Percentiles rank a stretch among this genome's conserved stretches.
These are phyloP conservation scores for Cryptus viduatorius DNA, from an alignment of 2,888 invertebrate species.

Conservation along the genomic window DNA sequence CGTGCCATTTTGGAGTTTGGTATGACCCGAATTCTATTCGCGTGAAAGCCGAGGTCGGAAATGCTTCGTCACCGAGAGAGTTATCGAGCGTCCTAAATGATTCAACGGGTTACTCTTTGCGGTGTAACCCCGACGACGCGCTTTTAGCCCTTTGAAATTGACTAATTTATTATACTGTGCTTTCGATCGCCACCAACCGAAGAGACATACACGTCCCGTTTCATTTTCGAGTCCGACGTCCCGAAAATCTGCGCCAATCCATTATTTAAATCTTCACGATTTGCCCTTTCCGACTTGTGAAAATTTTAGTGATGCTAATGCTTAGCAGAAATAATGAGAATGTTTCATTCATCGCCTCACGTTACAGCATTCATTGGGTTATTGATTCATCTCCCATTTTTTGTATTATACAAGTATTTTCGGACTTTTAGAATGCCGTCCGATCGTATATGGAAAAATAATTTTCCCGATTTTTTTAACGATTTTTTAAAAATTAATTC, in stretches of 20 bases:
- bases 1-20: constrained; percentile 41
- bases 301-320: not conserved
- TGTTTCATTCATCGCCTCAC: not conserved
- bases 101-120: constrained; percentile 52
- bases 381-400: not conserved
- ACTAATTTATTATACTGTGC: constrained; percentile 45
- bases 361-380: not conserved
- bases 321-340: not conserved
- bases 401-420: not conserved
- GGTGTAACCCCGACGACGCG: constrained; percentile 17
- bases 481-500: too few relatives aligned
- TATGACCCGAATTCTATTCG: constrained; percentile 56
- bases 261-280: not conserved
- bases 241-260: not conserved
- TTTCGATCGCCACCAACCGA: constrained; percentile 1
- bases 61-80: constrained; percentile 29
- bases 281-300: not conserved
- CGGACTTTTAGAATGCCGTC: not conserved
- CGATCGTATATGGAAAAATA: not conserved
- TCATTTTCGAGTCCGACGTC: not conserved
- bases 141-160: constrained; percentile 54
- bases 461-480: too few relatives aligned
- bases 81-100: constrained; percentile 63
- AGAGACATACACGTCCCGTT: not conserved
- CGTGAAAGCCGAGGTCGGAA: constrained; percentile 38